phyloP scores from a whole-genome alignment of 1,140 invertebrate species.

The Linepithema humile region DNA sequence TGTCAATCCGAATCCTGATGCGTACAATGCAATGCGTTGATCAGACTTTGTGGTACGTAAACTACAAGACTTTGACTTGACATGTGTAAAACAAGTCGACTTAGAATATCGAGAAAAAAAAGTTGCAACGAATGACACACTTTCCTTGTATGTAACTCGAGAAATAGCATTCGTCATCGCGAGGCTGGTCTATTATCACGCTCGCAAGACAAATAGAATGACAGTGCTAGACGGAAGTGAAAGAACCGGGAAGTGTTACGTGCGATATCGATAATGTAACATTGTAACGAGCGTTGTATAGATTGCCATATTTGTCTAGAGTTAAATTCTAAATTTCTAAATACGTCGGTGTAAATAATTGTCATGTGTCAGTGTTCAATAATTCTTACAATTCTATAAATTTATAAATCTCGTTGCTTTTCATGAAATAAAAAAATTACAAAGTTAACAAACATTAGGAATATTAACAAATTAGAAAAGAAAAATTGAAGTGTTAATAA shows the following conservation, averaged over 20 bases:
- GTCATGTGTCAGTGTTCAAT: no score
- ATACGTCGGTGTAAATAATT: neutral
- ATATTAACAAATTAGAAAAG: neutral
- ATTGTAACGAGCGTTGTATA: neutral
- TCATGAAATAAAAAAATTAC: neutral
- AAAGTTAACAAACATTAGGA: neutral
- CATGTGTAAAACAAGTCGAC: neutral
- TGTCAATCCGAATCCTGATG: neutral
- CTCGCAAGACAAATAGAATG: slow-evolving; percentile 36
- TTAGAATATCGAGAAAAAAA: slow-evolving; percentile 25
- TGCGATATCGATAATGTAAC: slow-evolving; percentile 8
- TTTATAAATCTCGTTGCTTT: no score
- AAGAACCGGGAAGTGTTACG: slow-evolving; percentile 38
- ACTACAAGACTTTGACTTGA: slow-evolving; percentile 4
- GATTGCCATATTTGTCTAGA: neutral
- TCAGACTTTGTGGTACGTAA: slow-evolving; percentile 8
- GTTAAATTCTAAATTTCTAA: neutral
- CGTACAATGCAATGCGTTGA: neutral
- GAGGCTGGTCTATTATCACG: slow-evolving; percentile 19
- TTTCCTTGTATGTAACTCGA: slow-evolving; percentile 50
- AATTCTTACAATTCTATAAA: no score
- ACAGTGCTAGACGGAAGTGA: slow-evolving; percentile 34
- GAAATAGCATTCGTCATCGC: slow-evolving; percentile 47
- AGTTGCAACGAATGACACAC: slow-evolving; percentile 16
- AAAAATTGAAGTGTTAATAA: neutral